phyloP scores from a whole-genome alignment of 2,113 vertebrate species.

The Atrichornis clamosus region DNA sequence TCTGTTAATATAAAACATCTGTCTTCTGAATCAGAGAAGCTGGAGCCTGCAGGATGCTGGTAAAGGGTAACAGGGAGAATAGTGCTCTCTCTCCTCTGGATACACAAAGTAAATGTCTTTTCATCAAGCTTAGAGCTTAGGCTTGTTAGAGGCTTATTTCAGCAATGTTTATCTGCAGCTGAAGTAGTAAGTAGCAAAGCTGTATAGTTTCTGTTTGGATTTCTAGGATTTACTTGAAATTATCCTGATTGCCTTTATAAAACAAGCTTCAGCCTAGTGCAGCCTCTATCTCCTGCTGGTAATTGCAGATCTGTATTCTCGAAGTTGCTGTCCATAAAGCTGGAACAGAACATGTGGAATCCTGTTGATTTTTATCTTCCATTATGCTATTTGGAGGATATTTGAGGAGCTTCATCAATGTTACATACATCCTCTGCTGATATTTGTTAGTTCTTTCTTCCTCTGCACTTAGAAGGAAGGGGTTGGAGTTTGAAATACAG shows the following conservation, averaged over 20 bases:
- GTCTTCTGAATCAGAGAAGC: neutral
- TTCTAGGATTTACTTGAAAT: neutral
- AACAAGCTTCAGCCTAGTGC: neutral
- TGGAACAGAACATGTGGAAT: neutral
- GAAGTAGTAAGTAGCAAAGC: neutral
- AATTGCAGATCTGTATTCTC: neutral
- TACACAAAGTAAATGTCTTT: neutral
- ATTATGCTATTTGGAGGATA: neutral
- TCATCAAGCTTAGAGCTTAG: neutral
- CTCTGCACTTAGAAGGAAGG: neutral
- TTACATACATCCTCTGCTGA: neutral
- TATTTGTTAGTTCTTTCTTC: neutral
- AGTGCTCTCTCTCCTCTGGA: neutral
- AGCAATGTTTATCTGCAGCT: neutral
- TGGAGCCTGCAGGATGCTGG: neutral
- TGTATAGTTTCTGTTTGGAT: neutral
- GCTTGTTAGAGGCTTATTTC: constrained; percentile 18
- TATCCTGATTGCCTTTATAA: neutral
- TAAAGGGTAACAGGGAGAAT: neutral
- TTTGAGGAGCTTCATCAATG: neutral
- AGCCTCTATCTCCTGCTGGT: neutral
- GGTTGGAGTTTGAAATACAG: neutral
- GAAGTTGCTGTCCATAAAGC: neutral
- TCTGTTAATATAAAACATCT: neutral
- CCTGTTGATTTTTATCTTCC: neutral